Percentiles rank a stretch among this genome's conserved stretches.
phyloP scores from a whole-genome alignment of 2,888 invertebrate species.

The Abrostola triplasia region DNA sequence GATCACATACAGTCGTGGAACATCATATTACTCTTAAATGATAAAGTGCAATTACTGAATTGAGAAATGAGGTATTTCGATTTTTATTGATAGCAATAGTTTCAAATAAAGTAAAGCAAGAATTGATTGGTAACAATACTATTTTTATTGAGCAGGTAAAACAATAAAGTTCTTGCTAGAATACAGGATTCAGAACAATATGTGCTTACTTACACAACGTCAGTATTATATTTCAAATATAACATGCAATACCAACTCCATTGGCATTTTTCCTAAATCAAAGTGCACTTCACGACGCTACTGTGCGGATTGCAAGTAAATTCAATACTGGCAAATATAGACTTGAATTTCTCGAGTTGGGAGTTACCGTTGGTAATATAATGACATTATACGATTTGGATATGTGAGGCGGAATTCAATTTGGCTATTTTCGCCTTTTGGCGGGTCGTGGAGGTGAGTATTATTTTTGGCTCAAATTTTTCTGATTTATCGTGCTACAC shows the following conservation, averaged over 20 bases:
- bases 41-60: too few relatives aligned
- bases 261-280: conserved; percentile 30
- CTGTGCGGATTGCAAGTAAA: conserved; percentile 64
- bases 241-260: conserved; percentile 34
- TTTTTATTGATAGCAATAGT: too few relatives aligned
- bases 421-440: conserved; percentile 46
- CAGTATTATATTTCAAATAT: conserved; percentile 4
- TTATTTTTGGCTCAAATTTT: conserved; percentile 28
- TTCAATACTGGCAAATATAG: conserved; percentile 72
- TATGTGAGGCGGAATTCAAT: conserved; percentile 35
- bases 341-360: conserved; percentile 62
- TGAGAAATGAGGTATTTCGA: too few relatives aligned
- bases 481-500: conserved; percentile 24
- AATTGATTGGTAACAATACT: too few relatives aligned
- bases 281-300: conserved; percentile 51
- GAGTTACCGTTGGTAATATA: conserved; percentile 60
- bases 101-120: too few relatives aligned
- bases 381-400: conserved; percentile 59
- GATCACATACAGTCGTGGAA: not conserved
- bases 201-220: not conserved
- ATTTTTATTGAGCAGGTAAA: not conserved
- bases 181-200: not conserved
- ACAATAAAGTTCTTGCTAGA: not conserved
- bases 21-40: not conserved
- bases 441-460: conserved; percentile 10